Conservation (phyloP, 2,797 vertebrate genomes). For the Notoglanidium macrostoma region DNA sequence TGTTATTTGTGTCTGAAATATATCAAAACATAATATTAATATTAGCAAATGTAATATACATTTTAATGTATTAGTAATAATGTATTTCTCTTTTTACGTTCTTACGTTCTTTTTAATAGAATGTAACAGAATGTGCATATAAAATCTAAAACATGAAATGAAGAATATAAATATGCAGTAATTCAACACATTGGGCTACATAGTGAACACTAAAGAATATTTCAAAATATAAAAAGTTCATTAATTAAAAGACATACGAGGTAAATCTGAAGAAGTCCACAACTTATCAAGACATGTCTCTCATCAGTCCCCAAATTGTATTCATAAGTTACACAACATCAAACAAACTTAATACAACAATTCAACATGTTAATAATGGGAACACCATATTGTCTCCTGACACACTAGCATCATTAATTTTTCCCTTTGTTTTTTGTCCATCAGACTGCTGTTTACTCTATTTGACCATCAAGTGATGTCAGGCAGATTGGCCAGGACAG, state of each 20-base stretch:
- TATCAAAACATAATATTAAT: not conserved
- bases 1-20: not conserved
- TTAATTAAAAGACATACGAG: not conserved
- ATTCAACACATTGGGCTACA: not conserved
- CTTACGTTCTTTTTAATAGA: not conserved
- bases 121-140: not conserved
- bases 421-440: not conserved
- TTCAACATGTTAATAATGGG: not conserved
- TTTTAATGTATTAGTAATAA: not conserved
- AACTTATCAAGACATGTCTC: not conserved
- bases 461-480: constrained; percentile 55
- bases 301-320: not conserved
- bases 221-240: not conserved
- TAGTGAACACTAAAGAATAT: not conserved
- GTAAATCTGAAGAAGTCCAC: not conserved
- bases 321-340: not conserved
- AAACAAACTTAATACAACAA: not conserved
- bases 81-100: not conserved
- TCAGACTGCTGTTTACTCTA: not conserved
- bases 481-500: constrained; percentile 58
- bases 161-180: not conserved
- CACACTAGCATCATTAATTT: not conserved
- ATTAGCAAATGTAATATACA: not conserved
- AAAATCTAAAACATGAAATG: not conserved
- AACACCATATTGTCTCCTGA: not conserved